These are phyloP conservation scores for Plagodis pulveraria DNA, from an alignment of 2,888 invertebrate genomes.

Conservation along the genomic window DNA sequence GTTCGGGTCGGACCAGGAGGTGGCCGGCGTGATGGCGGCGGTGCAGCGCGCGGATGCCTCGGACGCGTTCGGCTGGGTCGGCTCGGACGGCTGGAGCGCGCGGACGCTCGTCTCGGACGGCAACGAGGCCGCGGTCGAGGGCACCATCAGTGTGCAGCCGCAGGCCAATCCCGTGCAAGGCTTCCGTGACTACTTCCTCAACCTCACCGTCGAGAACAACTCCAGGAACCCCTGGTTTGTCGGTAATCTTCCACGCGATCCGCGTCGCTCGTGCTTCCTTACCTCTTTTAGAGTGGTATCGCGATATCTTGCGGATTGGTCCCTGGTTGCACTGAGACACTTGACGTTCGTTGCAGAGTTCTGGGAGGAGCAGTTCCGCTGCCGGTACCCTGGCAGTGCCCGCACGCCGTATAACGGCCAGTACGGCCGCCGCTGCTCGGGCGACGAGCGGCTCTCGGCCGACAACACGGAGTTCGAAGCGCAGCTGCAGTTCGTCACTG, in stretches of 20 bases:
- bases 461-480: conserved; percentile 94
- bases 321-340: background rate
- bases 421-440: conserved; percentile 89
- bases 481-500: conserved; percentile 97
- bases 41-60: conserved; percentile 93
- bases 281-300: background rate
- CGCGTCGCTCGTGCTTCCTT: background rate
- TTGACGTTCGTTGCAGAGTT: conserved; percentile 86
- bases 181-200: conserved; percentile 94
- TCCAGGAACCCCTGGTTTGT: conserved; percentile 97
- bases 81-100: conserved; percentile 98
- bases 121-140: conserved; percentile 91
- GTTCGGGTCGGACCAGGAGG: conserved; percentile 98
- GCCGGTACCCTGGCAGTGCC: conserved; percentile 92
- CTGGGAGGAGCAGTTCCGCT: conserved; percentile 97
- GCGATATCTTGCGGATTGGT: background rate
- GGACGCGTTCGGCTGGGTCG: conserved; percentile 96
- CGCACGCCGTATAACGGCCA: conserved; percentile 92
- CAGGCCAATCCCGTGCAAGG: conserved; percentile 94
- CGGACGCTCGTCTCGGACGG: conserved; percentile 93
- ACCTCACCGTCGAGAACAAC: conserved; percentile 94
- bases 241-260: conserved; percentile 82
- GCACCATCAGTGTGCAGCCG: conserved; percentile 96
- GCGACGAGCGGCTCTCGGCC: conserved; percentile 90
- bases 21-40: conserved; percentile 97